Evolutionary conservation across 2,113 vertebrate genomes (phyloP), one percentile per base, ranked within the genome.

Genomic region (Lagopus leucura): DNA sequence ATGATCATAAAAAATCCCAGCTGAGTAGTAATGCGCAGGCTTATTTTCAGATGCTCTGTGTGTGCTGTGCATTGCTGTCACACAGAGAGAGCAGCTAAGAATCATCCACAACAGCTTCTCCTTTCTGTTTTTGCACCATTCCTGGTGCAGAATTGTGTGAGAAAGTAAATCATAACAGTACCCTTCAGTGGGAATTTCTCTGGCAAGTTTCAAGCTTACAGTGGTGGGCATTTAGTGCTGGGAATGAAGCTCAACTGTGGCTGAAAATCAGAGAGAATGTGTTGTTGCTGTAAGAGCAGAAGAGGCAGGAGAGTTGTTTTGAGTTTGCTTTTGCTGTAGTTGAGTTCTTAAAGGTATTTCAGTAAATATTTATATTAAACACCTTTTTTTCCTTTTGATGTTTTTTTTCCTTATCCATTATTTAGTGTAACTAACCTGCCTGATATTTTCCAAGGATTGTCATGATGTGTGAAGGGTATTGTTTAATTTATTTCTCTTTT

Each of bases 91-190:
- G 14, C 61, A 24, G 7, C 27, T 13, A 18, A 73, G 54, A 77
- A 15, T 30, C 43, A 50, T 55, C 19, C 19, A 11, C 11, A 57
- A 30, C 20, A 77, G 24, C 36, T 50, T 13, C 70, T 52, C 38
- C 38, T 45, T 40, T 12, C 34, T 36, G 25, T 1, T 50, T 65
- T 48, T 81, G 13, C 5, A 21, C 11, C 22, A 67, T 2, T 55
- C 16, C 36, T 21, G 14, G 9, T 52, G 27, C 21, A 58, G 1
- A 47, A 42, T 2, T 6, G n/a, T 2, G 0, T 28, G 5, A 9
- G 5, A 12, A 52, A 24, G 43, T 47, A 52, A 1, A 27, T 38
- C 19, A 30, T 15, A 25, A 54, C 34, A 4, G 5, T 20, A 67
- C 21, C 30, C 18, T 34, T 77, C 45, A 6, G 5, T 32, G 48